Evolutionary conservation across 30 jellyfish, hydroid and myxozoan genomes (phyloP), one percentile per base, ranked within the genome.

Genomic region (Hydractinia symbiolongicarpus): DNA sequence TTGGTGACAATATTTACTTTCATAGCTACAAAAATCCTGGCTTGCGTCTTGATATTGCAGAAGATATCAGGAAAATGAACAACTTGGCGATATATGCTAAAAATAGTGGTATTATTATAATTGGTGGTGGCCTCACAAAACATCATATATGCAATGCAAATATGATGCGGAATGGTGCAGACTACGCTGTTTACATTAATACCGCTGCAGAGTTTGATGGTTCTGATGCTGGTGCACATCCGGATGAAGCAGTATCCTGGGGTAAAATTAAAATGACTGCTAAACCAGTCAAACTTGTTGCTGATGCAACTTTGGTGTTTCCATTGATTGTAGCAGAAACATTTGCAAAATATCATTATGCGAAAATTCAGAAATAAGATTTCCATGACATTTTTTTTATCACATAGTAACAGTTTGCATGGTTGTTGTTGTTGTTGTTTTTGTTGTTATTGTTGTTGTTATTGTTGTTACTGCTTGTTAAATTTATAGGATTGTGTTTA

Each of bases 161-260:
- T 79, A 67, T 95, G 73, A 95, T 95, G 99, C 79, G 99, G 21
- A 95, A 90, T 86, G 99, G 99, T 62, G 98, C 99, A 4, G 98
- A 95, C 77, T 95, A 81, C 77, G 87, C 97, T 57, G 96, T 95
- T 20, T 95, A 86, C 83, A 87, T 95, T 8, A 95, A 89, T 82
- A 95, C 99, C 51, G 98, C 96, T 9, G 72, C 64, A 84, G 98
- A 89, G 55, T 95, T 81, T 74, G 99, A 95, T 71, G 99, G 99
- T 2, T 86, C 97, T 57, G 99, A 95, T 84, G 93, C 98, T 4
- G 99, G 99, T 44, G 99, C 99, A 11, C 76, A 86, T 53, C 96
- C 99, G 50, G 96, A 89, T 61, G 99, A 95, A 72, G 99, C 99
- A 17, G 82, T 88, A 9, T 90, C 99, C 8, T 95, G 99, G 99